These are phyloP conservation scores for Pteropus alecto DNA, from an alignment of 2,113 vertebrate species.

Conservation along the genomic window DNA sequence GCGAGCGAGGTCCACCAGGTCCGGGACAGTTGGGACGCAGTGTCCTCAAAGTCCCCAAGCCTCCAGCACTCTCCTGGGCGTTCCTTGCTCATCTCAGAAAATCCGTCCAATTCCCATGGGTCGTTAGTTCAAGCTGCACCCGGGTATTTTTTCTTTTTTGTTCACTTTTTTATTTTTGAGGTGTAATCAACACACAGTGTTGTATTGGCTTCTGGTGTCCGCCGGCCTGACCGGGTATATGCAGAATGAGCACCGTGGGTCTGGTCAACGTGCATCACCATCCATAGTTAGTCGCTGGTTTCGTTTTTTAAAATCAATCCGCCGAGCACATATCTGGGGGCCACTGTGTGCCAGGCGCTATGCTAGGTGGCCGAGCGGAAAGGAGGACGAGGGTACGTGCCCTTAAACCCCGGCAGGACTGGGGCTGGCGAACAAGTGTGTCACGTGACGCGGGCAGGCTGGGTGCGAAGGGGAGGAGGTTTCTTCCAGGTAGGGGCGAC, in stretches of 20 bases:
- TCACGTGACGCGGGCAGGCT: not conserved
- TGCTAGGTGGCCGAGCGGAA: not conserved
- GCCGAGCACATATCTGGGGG: not conserved
- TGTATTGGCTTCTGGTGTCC: too few species aligned
- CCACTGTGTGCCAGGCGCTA: not conserved
- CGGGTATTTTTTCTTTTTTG: not conserved
- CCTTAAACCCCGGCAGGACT: not conserved
- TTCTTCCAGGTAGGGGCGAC: not conserved
- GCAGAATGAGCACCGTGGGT: too few species aligned
- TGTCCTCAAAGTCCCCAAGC: not conserved
- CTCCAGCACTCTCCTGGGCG: not conserved
- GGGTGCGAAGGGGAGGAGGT: not conserved
- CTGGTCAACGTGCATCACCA: not conserved
- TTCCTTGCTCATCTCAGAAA: not conserved
- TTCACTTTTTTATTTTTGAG: not conserved
- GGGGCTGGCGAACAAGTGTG: not conserved
- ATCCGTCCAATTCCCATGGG: not conserved
- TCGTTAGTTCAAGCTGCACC: not conserved
- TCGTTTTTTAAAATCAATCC: not conserved
- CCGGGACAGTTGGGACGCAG: rapidly evolving
- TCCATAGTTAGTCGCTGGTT: not conserved
- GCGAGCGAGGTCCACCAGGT: not conserved
- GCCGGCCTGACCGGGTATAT: not conserved
- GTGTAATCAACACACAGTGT: not conserved
- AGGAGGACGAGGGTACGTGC: not conserved